phyloP scores from a whole-genome alignment of 2,888 invertebrate species.

The Therioaphis trifolii region DNA sequence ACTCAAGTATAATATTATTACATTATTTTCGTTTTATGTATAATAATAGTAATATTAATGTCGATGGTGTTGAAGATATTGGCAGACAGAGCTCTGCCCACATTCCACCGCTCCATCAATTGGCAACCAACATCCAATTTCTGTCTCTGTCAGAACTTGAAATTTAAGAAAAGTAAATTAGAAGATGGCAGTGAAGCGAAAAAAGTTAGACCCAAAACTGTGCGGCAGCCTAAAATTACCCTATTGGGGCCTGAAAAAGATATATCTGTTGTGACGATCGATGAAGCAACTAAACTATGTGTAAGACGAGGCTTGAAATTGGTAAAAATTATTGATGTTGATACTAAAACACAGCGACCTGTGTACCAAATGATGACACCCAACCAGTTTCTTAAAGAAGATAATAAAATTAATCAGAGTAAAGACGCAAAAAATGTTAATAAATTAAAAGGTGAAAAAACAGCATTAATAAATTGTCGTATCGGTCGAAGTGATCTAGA shows the following conservation, averaged over 20 bases:
- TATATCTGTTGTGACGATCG: slow-evolving; percentile 74
- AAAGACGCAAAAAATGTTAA: slow-evolving; percentile 69
- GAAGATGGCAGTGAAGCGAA: neutral
- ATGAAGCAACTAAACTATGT: slow-evolving; percentile 79
- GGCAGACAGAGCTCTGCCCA: neutral
- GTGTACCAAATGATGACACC: slow-evolving; percentile 78
- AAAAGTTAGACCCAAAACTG: slow-evolving; percentile 48
- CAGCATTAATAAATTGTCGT: slow-evolving; percentile 74
- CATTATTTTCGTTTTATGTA: neutral
- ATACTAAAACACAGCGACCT: slow-evolving; percentile 77
- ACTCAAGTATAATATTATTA: neutral
- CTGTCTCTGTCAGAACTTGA: slow-evolving; percentile 52
- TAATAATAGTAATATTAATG: neutral
- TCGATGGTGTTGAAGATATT: slow-evolving; percentile 3
- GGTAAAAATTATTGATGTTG: slow-evolving; percentile 76
- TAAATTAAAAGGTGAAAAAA: slow-evolving; percentile 74
- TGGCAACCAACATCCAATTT: neutral
- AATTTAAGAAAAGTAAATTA: slow-evolving; percentile 34
- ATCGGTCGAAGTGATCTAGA: slow-evolving; percentile 78
- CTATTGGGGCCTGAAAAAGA: slow-evolving; percentile 74
- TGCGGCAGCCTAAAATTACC: slow-evolving; percentile 71
- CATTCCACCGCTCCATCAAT: neutral
- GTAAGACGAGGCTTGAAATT: slow-evolving; percentile 77
- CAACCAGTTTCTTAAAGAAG: slow-evolving; percentile 76
- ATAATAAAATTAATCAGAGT: slow-evolving; percentile 69